phyloP scores from a whole-genome alignment of 2,113 vertebrate genomes.

The Lipotes vexillifer region DNA sequence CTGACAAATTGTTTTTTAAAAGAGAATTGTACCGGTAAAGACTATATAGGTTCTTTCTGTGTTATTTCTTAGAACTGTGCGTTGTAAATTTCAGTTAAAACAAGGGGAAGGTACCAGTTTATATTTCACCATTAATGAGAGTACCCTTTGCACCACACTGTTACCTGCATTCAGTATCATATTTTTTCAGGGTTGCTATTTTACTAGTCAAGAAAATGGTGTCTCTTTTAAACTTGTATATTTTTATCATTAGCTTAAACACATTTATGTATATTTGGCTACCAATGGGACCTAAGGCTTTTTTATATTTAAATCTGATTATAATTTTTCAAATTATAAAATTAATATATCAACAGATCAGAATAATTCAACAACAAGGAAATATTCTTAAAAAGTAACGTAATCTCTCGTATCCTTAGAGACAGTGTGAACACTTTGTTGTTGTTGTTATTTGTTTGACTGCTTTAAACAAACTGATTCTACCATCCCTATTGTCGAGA shows the following conservation, averaged over 20 bases:
- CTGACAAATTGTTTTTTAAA: background rate
- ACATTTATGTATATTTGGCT: background rate
- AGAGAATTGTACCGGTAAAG: background rate
- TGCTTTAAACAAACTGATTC: background rate
- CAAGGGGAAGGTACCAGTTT: background rate
- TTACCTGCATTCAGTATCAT: background rate
- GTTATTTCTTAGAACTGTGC: background rate
- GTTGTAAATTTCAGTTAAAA: background rate
- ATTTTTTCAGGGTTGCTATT: background rate
- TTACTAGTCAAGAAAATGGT: background rate
- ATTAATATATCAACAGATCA: background rate
- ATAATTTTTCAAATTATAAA: background rate
- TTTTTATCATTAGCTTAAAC: background rate
- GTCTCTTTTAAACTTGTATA: background rate
- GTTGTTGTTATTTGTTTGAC: background rate
- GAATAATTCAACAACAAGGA: background rate
- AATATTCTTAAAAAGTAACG: background rate
- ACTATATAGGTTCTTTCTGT: background rate
- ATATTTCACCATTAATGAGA: background rate
- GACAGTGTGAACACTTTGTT: background rate
- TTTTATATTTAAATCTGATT: conserved; percentile 22
- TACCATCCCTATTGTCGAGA: background rate
- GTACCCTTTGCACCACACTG: background rate
- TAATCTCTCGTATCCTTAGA: background rate
- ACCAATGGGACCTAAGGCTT: background rate